Evolutionary conservation across 2,888 invertebrate species (phyloP), one percentile per base, ranked within the genome.

Genomic region (Pyralis farinalis): DNA sequence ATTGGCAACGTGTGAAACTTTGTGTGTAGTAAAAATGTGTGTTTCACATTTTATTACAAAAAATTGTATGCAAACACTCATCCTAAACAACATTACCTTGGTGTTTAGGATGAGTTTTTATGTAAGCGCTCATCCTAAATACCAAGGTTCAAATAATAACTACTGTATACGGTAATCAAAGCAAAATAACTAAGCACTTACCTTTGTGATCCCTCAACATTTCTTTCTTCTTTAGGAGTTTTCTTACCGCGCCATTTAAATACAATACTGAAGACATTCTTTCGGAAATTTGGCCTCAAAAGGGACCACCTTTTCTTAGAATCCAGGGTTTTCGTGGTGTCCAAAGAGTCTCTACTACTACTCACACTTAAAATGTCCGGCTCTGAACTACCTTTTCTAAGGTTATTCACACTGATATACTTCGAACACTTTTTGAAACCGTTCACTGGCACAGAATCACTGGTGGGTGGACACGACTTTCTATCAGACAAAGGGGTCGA

Each of bases 231-330:
- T 28, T 32, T 38, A 32, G 55, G 66, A 34, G 71, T 58, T 57
- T 78, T 85, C 58, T 80, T 87, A 49, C 77, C 73, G 43, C 85
- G 81, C 88, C 88, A 89, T 30, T 71, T 70, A 28, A 88, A 59
- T 53, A 89, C 63, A 56, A 84, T 85, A 56, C 86, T 85, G 47
- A 89, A 82, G 25, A 84, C 67, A 22, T 79, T 79, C 64, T 83
- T 89, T 37, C 71, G 71, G 51, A 86, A 81, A 0, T 76, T 74
- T 6, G 79, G 79, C 50, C 74, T 84, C 22, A 85, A 55, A 42
- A 82, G 54, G 47, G 75, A 85, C 82, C 80, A 85, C 43, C 75
- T 68, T 49, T 78, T 88, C 50, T 74, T 78, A 37, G 69, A 63
- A 37, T 82, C 79, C 9, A 75, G 57, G 45, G 75, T 81, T 51